phyloP scores from a whole-genome alignment of 1,140 invertebrate species.

The Ostrea edulis region DNA sequence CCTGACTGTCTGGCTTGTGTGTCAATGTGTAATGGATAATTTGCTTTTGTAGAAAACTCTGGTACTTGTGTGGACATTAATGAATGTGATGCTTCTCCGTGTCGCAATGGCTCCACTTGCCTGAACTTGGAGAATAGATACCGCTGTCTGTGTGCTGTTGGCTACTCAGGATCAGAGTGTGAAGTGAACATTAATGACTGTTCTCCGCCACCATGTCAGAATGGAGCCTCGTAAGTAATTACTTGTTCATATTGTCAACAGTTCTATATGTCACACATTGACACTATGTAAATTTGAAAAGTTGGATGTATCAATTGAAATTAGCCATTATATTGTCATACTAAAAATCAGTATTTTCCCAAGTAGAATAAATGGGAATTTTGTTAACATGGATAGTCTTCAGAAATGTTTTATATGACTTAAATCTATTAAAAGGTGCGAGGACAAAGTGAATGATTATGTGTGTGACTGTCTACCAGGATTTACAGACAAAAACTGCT shows the following conservation, averaged over 20 bases:
- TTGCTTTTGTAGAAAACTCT: neutral
- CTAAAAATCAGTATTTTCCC: too few species aligned
- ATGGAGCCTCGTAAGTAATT: constrained; percentile 44
- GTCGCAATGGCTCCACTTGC: constrained; percentile 68
- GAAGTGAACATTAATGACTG: constrained; percentile 64
- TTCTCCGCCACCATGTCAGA: constrained; percentile 78
- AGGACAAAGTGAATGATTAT: constrained; percentile 49
- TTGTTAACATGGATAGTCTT: too few species aligned
- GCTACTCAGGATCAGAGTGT: constrained; percentile 51
- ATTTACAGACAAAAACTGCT: constrained; percentile 88
- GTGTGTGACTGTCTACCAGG: constrained; percentile 78
- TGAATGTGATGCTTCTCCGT: constrained; percentile 61
- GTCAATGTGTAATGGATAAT: neutral
- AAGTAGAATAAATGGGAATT: too few species aligned
- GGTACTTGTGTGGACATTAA: constrained; percentile 84
- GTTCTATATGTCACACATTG: too few species aligned
- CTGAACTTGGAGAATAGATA: constrained; percentile 64
- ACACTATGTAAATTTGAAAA: too few species aligned
- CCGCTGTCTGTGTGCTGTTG: constrained; percentile 44
- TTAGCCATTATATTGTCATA: too few species aligned
- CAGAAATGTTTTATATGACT: too few species aligned
- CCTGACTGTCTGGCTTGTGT: too few species aligned
- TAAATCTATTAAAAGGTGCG: constrained; percentile 43
- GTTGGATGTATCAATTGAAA: too few species aligned
- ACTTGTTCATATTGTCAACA: neutral